phyloP scores from a whole-genome alignment of 1,140 invertebrate species.

The Panagrolaimus sp. region DNA sequence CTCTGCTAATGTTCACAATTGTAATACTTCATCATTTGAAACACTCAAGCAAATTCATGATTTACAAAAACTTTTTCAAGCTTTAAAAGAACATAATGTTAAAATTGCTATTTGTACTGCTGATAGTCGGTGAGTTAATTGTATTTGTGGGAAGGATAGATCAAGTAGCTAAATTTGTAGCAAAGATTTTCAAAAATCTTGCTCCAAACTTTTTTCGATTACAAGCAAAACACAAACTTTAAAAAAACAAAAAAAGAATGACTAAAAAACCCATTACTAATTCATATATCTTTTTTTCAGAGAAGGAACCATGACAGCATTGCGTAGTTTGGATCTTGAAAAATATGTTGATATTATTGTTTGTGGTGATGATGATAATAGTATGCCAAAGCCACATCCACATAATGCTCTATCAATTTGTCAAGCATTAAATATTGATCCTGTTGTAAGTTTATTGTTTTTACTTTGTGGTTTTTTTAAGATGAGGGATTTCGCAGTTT shows the following conservation, averaged over 20 bases:
- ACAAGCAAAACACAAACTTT: not conserved
- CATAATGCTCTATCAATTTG: conserved; percentile 62
- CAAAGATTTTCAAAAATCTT: too few relatives aligned
- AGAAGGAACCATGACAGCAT: conserved; percentile 55
- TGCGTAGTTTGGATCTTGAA: conserved; percentile 55
- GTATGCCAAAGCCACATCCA: conserved; percentile 61
- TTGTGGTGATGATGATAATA: conserved; percentile 61
- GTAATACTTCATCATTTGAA: conserved; percentile 43
- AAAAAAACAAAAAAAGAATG: not conserved
- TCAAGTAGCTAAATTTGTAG: too few relatives aligned
- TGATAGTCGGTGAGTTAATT: conserved; percentile 57
- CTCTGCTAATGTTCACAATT: conserved; percentile 31
- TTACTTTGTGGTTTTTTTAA: conserved; percentile 3
- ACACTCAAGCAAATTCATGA: conserved; percentile 59
- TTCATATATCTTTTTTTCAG: conserved; percentile 26
- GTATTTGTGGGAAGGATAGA: too few relatives aligned
- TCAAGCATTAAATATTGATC: conserved; percentile 58
- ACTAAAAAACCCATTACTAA: too few relatives aligned
- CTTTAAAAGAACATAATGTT: conserved; percentile 58
- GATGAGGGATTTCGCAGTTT: not conserved
- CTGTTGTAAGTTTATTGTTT: conserved; percentile 33
- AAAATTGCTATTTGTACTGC: conserved; percentile 63
- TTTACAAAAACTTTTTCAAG: conserved; percentile 59
- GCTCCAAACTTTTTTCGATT: not conserved
- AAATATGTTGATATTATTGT: conserved; percentile 59